phyloP scores from a whole-genome alignment of 2,113 vertebrate species.

The Pithys albifrons region DNA sequence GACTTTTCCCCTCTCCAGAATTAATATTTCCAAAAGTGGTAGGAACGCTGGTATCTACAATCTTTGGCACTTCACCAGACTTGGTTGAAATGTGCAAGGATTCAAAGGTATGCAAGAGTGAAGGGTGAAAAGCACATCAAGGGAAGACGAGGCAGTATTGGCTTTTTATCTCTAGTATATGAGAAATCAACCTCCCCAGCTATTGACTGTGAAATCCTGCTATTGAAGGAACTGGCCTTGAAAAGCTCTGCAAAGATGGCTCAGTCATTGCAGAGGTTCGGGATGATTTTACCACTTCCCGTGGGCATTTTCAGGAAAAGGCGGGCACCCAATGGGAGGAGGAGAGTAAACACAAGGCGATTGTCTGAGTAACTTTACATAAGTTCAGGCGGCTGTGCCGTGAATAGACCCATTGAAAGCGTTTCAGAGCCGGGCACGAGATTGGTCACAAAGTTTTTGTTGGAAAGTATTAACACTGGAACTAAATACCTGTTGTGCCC shows the following conservation, averaged over 20 bases:
- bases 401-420: conserved; percentile 4
- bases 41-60: not conserved
- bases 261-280: not conserved
- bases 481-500: conserved; percentile 34
- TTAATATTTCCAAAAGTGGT: not conserved
- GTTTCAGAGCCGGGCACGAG: not conserved
- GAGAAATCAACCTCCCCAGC: not conserved
- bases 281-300: not conserved
- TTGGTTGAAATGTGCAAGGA: not conserved
- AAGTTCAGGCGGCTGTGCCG: not conserved
- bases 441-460: not conserved
- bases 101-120: not conserved
- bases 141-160: not conserved
- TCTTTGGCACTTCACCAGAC: not conserved
- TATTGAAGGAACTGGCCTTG: not conserved
- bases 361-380: not conserved
- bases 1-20: not conserved
- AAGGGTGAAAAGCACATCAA: not conserved
- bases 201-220: not conserved
- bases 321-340: not conserved
- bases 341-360: conserved; percentile 8
- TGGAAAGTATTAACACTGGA: conserved; percentile 17
- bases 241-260: not conserved
- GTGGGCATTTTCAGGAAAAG: not conserved
- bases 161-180: not conserved